phyloP scores from a whole-genome alignment of 64 coral and sea anemone genomes.

The Pocillopora damicornis region DNA sequence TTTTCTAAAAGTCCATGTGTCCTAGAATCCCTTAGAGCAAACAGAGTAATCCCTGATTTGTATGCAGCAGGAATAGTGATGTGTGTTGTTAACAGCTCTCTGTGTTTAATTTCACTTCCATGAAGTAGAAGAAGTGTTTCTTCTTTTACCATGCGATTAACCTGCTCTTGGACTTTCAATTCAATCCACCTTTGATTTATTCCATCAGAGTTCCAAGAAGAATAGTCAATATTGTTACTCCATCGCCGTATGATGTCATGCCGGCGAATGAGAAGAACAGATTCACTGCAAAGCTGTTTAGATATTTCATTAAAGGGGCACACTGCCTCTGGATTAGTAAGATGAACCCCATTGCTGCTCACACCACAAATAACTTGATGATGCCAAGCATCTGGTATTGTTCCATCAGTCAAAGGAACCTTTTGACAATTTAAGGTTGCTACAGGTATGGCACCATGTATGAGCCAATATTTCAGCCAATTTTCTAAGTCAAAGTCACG shows the following conservation, averaged over 20 bases:
- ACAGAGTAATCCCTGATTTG: slow-evolving; percentile 73
- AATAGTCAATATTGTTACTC: slow-evolving; percentile 49
- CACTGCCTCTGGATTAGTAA: slow-evolving; percentile 55
- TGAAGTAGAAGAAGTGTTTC: slow-evolving; percentile 63
- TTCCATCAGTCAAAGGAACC: slow-evolving; percentile 34
- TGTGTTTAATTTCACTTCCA: slow-evolving; percentile 67
- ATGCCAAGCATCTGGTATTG: slow-evolving; percentile 85
- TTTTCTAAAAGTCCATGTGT: slow-evolving; percentile 31
- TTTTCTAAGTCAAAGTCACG: slow-evolving; percentile 44
- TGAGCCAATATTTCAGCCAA: slow-evolving; percentile 78
- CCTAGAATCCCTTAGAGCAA: slow-evolving; percentile 54
- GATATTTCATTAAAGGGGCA: slow-evolving; percentile 36
- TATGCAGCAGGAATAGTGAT: slow-evolving; percentile 71
- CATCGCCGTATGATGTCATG: slow-evolving; percentile 62
- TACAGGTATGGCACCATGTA: slow-evolving; percentile 59
- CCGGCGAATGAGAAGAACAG: slow-evolving; percentile 60
- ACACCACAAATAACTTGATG: slow-evolving; percentile 85
- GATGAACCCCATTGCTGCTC: slow-evolving; percentile 51
- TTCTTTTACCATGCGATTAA: slow-evolving; percentile 69
- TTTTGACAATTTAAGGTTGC: slow-evolving; percentile 75
- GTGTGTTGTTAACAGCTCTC: slow-evolving; percentile 49
- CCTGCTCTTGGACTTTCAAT: slow-evolving; percentile 66
- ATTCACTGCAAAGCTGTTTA: slow-evolving; percentile 69
- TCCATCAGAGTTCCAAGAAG: slow-evolving; percentile 2
- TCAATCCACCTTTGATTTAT: slow-evolving; percentile 33